Percentiles rank a stretch among this genome's conserved stretches.
phyloP scores from a whole-genome alignment of 2,113 vertebrate genomes.

The Toxostoma redivivum region DNA sequence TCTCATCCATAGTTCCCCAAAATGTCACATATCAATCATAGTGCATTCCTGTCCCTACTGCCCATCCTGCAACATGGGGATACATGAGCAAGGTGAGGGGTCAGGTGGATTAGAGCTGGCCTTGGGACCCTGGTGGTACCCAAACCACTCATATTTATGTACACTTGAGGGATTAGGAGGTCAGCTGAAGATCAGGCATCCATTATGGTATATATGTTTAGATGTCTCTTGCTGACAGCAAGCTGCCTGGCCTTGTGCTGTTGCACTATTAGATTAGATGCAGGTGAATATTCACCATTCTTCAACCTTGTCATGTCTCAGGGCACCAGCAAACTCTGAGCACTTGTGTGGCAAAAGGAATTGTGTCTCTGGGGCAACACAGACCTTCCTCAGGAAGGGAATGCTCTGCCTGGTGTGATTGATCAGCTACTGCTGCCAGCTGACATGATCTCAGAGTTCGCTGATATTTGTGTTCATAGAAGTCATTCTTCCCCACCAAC shows the following conservation, averaged over 20 bases:
- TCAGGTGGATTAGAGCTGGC: background rate
- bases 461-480: background rate
- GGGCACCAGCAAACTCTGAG: background rate
- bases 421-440: background rate
- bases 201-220: background rate
- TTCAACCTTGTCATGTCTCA: background rate
- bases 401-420: background rate
- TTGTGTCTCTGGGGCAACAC: background rate
- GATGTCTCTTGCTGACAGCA: background rate
- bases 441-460: background rate
- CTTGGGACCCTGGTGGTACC: background rate
- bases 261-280: background rate
- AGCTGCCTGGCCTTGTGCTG: background rate
- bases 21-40: background rate
- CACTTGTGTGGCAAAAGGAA: accelerated
- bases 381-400: background rate
- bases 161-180: background rate
- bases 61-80: background rate
- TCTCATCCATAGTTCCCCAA: background rate
- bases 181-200: background rate
- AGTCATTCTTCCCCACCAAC: background rate
- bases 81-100: accelerated
- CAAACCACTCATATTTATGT: background rate
- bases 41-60: background rate
- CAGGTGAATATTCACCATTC: background rate